phyloP scores from a whole-genome alignment of 2,888 invertebrate genomes.

The Cryptus armator region DNA sequence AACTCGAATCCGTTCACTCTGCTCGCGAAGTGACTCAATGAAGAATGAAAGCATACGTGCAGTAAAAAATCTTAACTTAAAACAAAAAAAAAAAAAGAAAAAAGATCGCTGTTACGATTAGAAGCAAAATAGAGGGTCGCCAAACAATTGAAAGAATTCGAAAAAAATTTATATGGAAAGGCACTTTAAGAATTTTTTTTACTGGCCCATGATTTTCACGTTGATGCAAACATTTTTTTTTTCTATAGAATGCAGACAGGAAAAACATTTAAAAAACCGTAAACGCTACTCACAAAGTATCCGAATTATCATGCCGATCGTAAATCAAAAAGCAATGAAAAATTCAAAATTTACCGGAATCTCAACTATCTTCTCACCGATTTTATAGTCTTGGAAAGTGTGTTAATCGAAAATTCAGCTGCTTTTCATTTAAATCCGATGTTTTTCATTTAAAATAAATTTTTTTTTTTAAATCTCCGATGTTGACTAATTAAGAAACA shows the following conservation, averaged over 20 bases:
- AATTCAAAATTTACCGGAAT: neutral
- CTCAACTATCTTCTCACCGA: neutral
- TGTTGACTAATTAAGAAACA: constrained; percentile 39
- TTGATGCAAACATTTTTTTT: neutral
- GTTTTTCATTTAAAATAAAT: no score
- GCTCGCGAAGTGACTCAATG: constrained; percentile 46
- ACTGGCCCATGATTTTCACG: no score
- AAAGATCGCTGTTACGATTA: neutral
- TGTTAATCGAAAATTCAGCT: neutral
- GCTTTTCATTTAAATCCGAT: neutral
- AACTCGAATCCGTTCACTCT: constrained; percentile 39
- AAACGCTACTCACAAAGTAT: neutral
- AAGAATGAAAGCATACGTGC: neutral
- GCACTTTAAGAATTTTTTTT: no score
- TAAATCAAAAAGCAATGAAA: constrained; percentile 13
- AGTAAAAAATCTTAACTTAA: no score
- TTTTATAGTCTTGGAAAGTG: constrained; percentile 7
- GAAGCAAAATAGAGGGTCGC: neutral
- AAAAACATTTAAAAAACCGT: neutral
- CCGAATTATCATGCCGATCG: neutral
- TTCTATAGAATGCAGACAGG: neutral
- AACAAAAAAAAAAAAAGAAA: no score
- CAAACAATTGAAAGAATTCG: neutral
- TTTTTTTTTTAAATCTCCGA: no score
- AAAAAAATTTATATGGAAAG: no score